Evolutionary conservation across 2,797 vertebrate species (phyloP).

Genomic region (Xerus rutilus): DNA sequence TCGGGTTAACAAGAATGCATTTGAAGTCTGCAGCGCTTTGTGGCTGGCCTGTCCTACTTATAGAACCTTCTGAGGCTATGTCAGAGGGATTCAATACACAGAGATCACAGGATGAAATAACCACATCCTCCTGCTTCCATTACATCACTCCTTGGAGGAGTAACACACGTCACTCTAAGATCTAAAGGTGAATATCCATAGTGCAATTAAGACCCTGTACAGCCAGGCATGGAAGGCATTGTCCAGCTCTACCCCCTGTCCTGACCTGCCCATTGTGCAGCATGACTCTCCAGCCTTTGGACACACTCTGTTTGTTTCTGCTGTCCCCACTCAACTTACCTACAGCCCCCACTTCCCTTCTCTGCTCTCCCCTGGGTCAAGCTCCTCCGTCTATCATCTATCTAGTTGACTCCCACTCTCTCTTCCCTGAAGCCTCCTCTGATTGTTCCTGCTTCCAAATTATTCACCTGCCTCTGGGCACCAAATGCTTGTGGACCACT

Average conservation of each 20-base stretch:
- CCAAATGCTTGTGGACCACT: accelerated
- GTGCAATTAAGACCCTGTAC: background rate
- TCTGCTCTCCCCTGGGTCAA: background rate
- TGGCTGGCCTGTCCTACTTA: background rate
- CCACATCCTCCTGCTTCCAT: background rate
- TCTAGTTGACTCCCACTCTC: background rate
- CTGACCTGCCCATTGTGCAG: background rate
- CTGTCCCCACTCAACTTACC: background rate
- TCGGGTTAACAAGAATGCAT: background rate
- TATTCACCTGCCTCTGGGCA: background rate
- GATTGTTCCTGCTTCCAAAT: background rate
- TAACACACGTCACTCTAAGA: background rate
- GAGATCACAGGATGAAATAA: background rate
- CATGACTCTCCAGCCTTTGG: background rate
- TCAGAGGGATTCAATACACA: background rate
- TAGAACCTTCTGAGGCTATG: background rate
- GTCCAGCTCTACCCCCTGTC: no score
- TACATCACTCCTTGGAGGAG: background rate
- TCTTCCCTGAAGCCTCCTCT: background rate
- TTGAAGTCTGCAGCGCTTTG: background rate
- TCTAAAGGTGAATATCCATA: background rate
- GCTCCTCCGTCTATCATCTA: background rate
- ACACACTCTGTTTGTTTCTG: background rate
- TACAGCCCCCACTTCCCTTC: background rate
- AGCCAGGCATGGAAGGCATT: accelerated